phyloP scores from a whole-genome alignment of 1,140 invertebrate species.

The Aphelenchoides avenae region DNA sequence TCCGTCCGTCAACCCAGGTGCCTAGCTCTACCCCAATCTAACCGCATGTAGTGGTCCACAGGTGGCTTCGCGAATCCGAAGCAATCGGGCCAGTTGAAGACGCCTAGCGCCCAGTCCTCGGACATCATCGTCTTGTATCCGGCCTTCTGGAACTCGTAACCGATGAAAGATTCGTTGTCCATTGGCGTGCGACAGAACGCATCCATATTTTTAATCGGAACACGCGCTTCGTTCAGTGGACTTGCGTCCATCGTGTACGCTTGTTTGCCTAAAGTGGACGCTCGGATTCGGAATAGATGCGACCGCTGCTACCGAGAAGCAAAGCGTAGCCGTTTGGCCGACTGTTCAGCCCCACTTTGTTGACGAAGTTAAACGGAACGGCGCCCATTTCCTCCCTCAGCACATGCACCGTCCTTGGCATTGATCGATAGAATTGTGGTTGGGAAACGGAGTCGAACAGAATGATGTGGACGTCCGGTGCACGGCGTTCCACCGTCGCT shows the following conservation, averaged over 20 bases:
- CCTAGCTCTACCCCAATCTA: not conserved
- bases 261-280: slow-evolving; percentile 1
- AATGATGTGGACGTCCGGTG: slow-evolving; percentile 9
- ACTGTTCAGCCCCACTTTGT: slow-evolving; percentile 25
- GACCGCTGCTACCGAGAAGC: slow-evolving; percentile 5
- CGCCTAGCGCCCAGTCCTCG: slow-evolving; percentile 19
- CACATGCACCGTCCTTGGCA: slow-evolving; percentile 9
- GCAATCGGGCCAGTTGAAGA: slow-evolving; percentile 24
- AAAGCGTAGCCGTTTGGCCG: slow-evolving; percentile 24
- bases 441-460: slow-evolving; percentile 13
- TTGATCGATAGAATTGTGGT: slow-evolving; percentile 5
- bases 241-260: not conserved
- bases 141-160: slow-evolving; percentile 18
- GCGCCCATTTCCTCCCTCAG: slow-evolving; percentile 8
- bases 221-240: not conserved
- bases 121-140: slow-evolving; percentile 19
- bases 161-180: slow-evolving; percentile 26
- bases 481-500: not conserved
- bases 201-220: slow-evolving; percentile 4
- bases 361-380: slow-evolving; percentile 9
- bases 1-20: no score
- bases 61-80: slow-evolving; percentile 16
- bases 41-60: slow-evolving; percentile 27
- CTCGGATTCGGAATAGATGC: not conserved
- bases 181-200: slow-evolving; percentile 17